A percentile compares a stretch with the other conserved stretches of the same genome.
Evolutionary conservation across 1,140 invertebrate species (phyloP).

Genomic region (Trichonephila clavipes): DNA sequence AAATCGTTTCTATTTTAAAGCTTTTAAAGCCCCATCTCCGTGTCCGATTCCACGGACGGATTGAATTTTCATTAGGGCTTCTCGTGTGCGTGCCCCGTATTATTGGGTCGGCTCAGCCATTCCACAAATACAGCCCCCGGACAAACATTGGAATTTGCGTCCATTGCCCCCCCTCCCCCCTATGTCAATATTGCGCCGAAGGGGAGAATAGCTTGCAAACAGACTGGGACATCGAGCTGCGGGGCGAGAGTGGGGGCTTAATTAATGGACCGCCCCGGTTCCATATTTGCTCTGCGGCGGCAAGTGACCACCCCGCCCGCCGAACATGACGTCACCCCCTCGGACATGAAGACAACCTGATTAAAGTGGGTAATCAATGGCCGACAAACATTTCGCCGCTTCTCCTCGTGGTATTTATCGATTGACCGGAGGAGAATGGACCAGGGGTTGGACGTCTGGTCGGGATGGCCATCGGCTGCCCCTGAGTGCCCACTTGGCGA

Average conservation of each 20-base stretch:
- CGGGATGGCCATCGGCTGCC: slow-evolving; percentile 43
- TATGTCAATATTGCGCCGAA: slow-evolving; percentile 69
- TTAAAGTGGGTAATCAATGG: slow-evolving; percentile 76
- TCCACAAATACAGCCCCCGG: slow-evolving; percentile 66
- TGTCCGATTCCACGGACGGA: slow-evolving; percentile 41
- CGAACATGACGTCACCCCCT: slow-evolving; percentile 71
- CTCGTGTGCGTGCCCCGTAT: slow-evolving; percentile 49
- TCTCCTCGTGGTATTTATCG: slow-evolving; percentile 51
- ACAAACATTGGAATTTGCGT: slow-evolving; percentile 65
- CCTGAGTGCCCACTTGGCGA: slow-evolving; percentile 41
- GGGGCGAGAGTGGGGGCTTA: slow-evolving; percentile 58
- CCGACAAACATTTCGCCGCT: slow-evolving; percentile 76
- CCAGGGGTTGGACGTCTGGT: background rate
- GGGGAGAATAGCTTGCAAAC: slow-evolving; percentile 47
- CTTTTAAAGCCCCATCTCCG: slow-evolving; percentile 73
- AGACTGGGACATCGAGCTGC: slow-evolving; percentile 11
- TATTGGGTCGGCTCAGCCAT: slow-evolving; percentile 69
- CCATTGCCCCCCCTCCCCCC: slow-evolving; percentile 4
- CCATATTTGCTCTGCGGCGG: slow-evolving; percentile 75
- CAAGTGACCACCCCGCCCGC: slow-evolving; percentile 72
- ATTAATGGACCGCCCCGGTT: slow-evolving; percentile 72
- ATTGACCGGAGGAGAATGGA: background rate
- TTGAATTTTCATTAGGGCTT: slow-evolving; percentile 75
- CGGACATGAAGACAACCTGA: slow-evolving; percentile 76
- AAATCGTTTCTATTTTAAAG: slow-evolving; percentile 48